These are phyloP conservation scores for Eupithecia subumbrata DNA, from an alignment of 2,888 invertebrate genomes.

Conservation along the genomic window DNA sequence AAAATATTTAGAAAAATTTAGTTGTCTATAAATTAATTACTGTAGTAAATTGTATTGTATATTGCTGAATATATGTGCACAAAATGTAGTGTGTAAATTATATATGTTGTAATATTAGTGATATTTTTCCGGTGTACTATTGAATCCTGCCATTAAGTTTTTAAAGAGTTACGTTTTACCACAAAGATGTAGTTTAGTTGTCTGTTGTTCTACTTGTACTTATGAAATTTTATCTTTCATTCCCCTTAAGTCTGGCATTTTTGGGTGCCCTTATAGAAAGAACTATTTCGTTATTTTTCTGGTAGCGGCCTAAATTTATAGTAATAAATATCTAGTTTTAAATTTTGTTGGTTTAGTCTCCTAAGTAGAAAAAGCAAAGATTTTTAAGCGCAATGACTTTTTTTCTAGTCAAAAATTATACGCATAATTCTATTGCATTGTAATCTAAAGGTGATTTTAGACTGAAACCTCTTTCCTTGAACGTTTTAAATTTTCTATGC, in stretches of 20 bases:
- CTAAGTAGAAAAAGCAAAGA: conserved; percentile 10
- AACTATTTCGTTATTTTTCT: conserved; percentile 16
- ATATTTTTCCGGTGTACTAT: conserved; percentile 40
- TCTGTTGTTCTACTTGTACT: conserved; percentile 16
- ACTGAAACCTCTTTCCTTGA: conserved; percentile 57
- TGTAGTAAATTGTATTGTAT: conserved; percentile 41
- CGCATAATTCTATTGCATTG: conserved; percentile 46
- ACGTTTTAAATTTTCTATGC: conserved; percentile 56
- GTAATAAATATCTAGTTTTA: not conserved
- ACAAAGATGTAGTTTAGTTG: conserved; percentile 32
- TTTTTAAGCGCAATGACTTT: conserved; percentile 30
- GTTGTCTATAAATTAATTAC: conserved; percentile 36
- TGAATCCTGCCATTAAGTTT: conserved; percentile 50
- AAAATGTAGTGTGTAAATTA: conserved; percentile 32
- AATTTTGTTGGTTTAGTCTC: conserved; percentile 34
- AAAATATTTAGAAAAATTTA: conserved; percentile 34
- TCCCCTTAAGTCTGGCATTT: conserved; percentile 17
- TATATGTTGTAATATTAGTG: conserved; percentile 30
- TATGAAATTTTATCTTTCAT: conserved; percentile 17
- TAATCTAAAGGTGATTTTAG: conserved; percentile 51
- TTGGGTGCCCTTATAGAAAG: conserved; percentile 11
- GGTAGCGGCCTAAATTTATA: conserved; percentile 29
- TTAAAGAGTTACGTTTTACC: conserved; percentile 34
- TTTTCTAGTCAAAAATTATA: conserved; percentile 54
- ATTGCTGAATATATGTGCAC: conserved; percentile 44